Conservation (phyloP, 2,888 invertebrate species). For the Lochmaea capreae region DNA sequence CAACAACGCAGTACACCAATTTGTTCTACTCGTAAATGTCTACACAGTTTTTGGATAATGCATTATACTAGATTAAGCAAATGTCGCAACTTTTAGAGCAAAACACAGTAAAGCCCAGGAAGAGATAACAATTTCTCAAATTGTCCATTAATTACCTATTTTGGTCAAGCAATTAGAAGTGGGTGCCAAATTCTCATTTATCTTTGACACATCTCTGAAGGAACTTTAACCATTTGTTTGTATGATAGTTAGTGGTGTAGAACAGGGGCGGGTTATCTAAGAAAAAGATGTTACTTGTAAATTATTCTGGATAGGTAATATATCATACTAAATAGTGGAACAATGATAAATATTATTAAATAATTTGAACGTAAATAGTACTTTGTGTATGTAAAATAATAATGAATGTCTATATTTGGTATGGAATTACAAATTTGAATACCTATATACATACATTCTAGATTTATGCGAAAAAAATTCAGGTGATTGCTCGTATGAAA, state of each 20-base stretch:
- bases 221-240: background rate
- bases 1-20: background rate
- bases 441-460: no score
- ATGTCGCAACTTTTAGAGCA: slow-evolving; percentile 11
- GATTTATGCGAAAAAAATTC: no score
- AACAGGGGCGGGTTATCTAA: background rate
- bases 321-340: no score
- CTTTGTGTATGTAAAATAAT: no score
- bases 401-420: no score
- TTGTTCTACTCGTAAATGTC: background rate
- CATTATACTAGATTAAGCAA: slow-evolving; percentile 3
- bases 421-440: no score
- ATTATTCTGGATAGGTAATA: no score
- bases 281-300: background rate
- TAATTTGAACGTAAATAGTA: no score
- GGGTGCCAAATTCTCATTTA: slow-evolving; percentile 10
- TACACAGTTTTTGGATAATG: slow-evolving; percentile 1
- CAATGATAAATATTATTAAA: no score
- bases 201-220: background rate
- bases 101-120: slow-evolving; percentile 3
- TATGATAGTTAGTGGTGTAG: background rate
- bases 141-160: slow-evolving; percentile 23
- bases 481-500: no score
- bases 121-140: slow-evolving; percentile 28
- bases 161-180: slow-evolving; percentile 19